Percentiles rank a stretch among this genome's conserved stretches.
phyloP scores from a whole-genome alignment of 2,888 invertebrate species.

The Stenodera caucasica region DNA sequence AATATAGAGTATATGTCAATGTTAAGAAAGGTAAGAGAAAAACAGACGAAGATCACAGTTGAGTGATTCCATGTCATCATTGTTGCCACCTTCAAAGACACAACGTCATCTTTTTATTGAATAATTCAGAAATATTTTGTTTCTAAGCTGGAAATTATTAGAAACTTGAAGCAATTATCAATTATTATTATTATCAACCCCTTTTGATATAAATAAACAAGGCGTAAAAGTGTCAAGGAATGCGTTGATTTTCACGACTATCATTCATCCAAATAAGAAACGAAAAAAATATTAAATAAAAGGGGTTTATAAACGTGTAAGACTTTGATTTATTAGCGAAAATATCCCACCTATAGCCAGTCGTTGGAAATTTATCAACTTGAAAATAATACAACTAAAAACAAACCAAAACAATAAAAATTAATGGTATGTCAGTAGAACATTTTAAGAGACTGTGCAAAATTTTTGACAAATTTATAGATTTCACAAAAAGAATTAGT shows the following conservation, averaged over 20 bases:
- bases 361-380: conserved; percentile 20
- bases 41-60: background rate
- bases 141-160: too few species aligned
- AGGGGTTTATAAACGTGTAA: background rate
- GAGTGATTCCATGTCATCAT: background rate
- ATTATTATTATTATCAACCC: background rate
- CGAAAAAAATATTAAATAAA: background rate
- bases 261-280: background rate
- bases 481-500: background rate
- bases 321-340: conserved; percentile 21
- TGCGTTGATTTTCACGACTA: conserved; percentile 15
- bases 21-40: background rate
- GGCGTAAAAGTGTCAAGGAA: conserved; percentile 22
- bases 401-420: background rate
- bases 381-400: conserved; percentile 14
- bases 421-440: background rate
- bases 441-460: background rate
- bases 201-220: conserved; percentile 16
- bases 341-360: conserved; percentile 2
- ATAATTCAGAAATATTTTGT: too few species aligned
- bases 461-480: background rate
- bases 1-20: background rate
- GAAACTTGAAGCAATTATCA: too few species aligned
- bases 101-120: too few species aligned
- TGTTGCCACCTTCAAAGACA: conserved; percentile 10